Conservation (phyloP, 2,888 invertebrate species). For the Melinaea menophilus region DNA sequence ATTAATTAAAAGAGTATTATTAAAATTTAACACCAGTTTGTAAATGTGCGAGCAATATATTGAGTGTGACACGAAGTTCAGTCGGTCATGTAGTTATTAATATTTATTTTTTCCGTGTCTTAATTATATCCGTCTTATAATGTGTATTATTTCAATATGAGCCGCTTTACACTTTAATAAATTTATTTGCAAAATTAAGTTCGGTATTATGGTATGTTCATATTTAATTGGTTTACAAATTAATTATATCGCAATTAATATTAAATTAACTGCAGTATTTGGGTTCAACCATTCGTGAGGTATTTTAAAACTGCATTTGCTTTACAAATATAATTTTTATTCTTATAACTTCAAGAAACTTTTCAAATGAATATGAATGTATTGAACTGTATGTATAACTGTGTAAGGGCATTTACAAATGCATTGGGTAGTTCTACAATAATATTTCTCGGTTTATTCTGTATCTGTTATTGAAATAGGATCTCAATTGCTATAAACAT, state of each 20-base stretch:
- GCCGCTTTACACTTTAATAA: too few relatives aligned
- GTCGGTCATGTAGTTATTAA: too few relatives aligned
- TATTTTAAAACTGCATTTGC: not conserved
- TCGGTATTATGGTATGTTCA: too few relatives aligned
- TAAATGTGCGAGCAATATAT: too few relatives aligned
- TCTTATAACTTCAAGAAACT: not conserved
- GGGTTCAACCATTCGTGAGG: not conserved
- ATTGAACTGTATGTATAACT: slow-evolving; percentile 19
- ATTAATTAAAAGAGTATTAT: too few relatives aligned
- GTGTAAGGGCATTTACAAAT: slow-evolving; percentile 26
- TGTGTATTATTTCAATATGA: too few relatives aligned
- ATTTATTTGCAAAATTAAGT: too few relatives aligned
- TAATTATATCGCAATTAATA: not conserved
- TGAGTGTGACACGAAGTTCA: too few relatives aligned
- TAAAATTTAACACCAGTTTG: too few relatives aligned
- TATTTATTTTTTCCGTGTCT: too few relatives aligned
- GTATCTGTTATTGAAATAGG: slow-evolving; percentile 7
- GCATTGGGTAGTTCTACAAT: slow-evolving; percentile 23
- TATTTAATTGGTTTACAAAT: too few relatives aligned
- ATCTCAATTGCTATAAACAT: slow-evolving; percentile 9
- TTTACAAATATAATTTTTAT: slow-evolving; percentile 13
- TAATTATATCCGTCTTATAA: too few relatives aligned
- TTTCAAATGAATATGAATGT: not conserved
- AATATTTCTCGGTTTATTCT: not conserved
- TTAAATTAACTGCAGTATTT: not conserved